Conservation (phyloP, 1,140 invertebrate species). For the Lasioglossum albipes region DNA sequence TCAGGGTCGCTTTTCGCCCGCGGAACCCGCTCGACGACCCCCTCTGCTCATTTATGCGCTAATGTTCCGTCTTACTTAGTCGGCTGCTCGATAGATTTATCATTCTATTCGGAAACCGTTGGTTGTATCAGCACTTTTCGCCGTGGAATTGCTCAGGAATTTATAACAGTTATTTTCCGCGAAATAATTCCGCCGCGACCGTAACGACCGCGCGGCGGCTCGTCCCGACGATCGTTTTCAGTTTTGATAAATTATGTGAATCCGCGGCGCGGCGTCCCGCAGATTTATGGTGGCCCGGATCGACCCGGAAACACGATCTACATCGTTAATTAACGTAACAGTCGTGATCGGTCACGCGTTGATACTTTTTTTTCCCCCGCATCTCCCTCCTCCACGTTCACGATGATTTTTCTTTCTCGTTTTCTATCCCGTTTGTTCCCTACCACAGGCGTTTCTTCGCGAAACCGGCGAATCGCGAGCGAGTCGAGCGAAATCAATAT, state of each 20-base stretch:
- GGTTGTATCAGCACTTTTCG: conserved; percentile 47
- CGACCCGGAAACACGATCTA: conserved; percentile 38
- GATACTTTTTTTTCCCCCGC: conserved; percentile 3
- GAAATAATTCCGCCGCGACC: conserved; percentile 27
- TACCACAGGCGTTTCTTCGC: background rate
- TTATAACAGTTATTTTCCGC: conserved; percentile 37
- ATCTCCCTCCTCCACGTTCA: background rate
- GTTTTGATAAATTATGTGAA: conserved; percentile 39
- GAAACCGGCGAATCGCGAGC: conserved; percentile 4
- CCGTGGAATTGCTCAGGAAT: conserved; percentile 6
- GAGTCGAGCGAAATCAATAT: conserved; percentile 52
- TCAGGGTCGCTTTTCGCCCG: conserved; percentile 64
- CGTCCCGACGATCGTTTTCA: conserved; percentile 4
- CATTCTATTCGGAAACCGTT: conserved; percentile 62
- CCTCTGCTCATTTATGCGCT: conserved; percentile 70
- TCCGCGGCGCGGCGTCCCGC: conserved; percentile 4
- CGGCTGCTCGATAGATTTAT: conserved; percentile 61
- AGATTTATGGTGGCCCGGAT: conserved; percentile 30
- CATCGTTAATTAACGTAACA: conserved; percentile 44
- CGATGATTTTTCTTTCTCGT: background rate
- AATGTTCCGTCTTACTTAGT: conserved; percentile 60
- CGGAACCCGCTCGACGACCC: conserved; percentile 2
- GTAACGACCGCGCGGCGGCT: conserved; percentile 2
- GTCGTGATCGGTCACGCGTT: conserved; percentile 25
- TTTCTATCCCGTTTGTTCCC: background rate